phyloP scores from a whole-genome alignment of 2,888 invertebrate species.

The Tiliacea citrago region DNA sequence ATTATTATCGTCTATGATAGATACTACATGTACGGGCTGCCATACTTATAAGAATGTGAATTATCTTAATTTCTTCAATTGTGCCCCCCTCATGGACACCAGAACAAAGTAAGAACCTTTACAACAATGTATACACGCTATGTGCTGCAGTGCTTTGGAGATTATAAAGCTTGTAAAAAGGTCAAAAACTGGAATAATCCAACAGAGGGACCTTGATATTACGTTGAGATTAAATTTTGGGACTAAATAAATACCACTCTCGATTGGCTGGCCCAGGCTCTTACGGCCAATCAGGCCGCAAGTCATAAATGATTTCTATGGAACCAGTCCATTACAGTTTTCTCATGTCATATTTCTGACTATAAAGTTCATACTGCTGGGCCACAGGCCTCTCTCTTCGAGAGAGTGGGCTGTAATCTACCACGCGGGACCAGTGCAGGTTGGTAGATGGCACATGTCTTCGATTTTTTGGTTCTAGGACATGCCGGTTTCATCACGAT shows the following conservation, averaged over 20 bases:
- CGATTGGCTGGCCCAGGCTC: background rate
- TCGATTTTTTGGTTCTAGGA: too few species aligned
- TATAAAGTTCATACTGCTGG: too few species aligned
- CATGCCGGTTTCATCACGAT: too few species aligned
- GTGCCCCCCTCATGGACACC: too few species aligned
- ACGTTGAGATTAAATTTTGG: background rate
- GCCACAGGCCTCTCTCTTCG: too few species aligned
- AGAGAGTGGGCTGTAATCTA: too few species aligned
- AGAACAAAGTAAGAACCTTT: background rate
- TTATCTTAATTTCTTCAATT: slow-evolving; percentile 2
- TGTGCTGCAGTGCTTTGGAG: too few species aligned
- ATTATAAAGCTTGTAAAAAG: background rate
- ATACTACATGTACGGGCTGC: background rate
- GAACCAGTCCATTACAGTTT: background rate
- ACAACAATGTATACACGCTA: too few species aligned
- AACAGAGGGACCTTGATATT: background rate
- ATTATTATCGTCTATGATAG: slow-evolving; percentile 36
- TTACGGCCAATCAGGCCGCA: background rate
- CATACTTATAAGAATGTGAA: slow-evolving; percentile 10
- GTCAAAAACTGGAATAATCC: background rate
- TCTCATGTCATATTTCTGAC: background rate
- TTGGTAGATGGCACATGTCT: too few species aligned
- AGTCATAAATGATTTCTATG: background rate
- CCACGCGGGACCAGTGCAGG: too few species aligned
- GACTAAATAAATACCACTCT: background rate